A percentile compares a stretch with the other conserved stretches of the same genome.
phyloP scores from a whole-genome alignment of 64 coral and sea anemone genomes.

The Montipora efflorescens region DNA sequence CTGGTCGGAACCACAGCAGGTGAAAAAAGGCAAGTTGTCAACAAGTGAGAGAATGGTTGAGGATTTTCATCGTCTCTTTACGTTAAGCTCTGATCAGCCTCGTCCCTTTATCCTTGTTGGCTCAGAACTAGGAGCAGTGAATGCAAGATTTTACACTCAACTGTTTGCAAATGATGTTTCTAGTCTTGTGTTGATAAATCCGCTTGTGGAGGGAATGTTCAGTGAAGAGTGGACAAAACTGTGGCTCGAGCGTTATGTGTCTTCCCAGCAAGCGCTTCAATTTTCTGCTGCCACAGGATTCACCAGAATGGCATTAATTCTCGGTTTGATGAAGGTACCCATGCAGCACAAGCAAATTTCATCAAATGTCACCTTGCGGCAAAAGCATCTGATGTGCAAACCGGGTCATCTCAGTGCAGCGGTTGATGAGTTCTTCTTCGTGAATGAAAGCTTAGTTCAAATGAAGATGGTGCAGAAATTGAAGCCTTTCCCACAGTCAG shows the following conservation, averaged over 20 bases:
- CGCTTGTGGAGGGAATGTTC: slow-evolving; percentile 93
- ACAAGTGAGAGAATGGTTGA: slow-evolving; percentile 97
- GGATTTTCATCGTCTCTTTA: slow-evolving; percentile 86
- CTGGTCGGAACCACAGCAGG: slow-evolving; percentile 26
- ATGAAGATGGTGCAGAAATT: slow-evolving; percentile 79
- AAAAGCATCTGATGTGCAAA: slow-evolving; percentile 93
- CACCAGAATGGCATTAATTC: slow-evolving; percentile 80
- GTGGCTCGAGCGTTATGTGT: slow-evolving; percentile 75
- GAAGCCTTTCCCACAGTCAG: slow-evolving; percentile 87
- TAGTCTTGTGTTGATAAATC: slow-evolving; percentile 81
- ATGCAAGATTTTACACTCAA: slow-evolving; percentile 93
- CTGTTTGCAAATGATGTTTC: slow-evolving; percentile 83
- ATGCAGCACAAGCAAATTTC: slow-evolving; percentile 54
- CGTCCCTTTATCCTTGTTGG: slow-evolving; percentile 91
- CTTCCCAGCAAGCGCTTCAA: slow-evolving; percentile 74
- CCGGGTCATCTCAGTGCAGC: slow-evolving; percentile 88
- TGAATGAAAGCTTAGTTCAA: slow-evolving; percentile 95
- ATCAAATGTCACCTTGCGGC: slow-evolving; percentile 60
- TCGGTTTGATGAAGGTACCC: slow-evolving; percentile 77
- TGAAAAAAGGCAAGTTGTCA: slow-evolving; percentile 73
- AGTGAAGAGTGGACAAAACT: slow-evolving; percentile 60
- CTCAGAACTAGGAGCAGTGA: slow-evolving; percentile 87
- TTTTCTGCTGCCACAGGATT: slow-evolving; percentile 78
- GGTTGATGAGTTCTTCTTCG: slow-evolving; percentile 92
- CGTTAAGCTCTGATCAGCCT: slow-evolving; percentile 66